These are phyloP conservation scores for Brachynemurus nebulosus DNA, from an alignment of 2,888 invertebrate species.

Conservation along the genomic window DNA sequence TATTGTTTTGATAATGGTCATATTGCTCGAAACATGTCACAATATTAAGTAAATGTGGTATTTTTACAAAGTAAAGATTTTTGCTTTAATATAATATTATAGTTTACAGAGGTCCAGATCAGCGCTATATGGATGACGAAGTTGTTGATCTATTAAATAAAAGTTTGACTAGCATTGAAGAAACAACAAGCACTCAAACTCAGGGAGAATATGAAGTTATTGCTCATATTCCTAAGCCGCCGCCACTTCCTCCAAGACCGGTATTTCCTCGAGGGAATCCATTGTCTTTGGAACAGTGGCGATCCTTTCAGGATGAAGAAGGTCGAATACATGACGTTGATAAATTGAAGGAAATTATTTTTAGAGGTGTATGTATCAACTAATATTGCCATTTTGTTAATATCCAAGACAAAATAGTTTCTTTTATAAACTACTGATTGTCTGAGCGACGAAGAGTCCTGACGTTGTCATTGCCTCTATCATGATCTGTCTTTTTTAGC, in stretches of 20 bases:
- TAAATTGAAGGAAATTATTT: slow-evolving; percentile 71
- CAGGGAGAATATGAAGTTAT: slow-evolving; percentile 63
- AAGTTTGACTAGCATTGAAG: slow-evolving; percentile 33
- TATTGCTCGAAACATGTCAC: too few relatives aligned
- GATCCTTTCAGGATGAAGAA: slow-evolving; percentile 59
- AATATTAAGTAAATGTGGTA: background rate
- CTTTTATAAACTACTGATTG: too few relatives aligned
- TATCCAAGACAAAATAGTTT: too few relatives aligned
- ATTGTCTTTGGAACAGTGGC: slow-evolving; percentile 68
- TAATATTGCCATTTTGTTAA: too few relatives aligned
- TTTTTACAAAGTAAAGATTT: too few relatives aligned
- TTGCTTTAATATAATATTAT: too few relatives aligned
- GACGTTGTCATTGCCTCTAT: too few relatives aligned
- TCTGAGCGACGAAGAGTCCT: too few relatives aligned
- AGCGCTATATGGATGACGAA: slow-evolving; percentile 45
- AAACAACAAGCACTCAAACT: slow-evolving; percentile 36
- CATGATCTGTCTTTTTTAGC: too few relatives aligned
- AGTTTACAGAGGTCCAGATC: slow-evolving; percentile 50
- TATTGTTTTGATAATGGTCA: too few relatives aligned
- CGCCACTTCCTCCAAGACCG: slow-evolving; percentile 55
- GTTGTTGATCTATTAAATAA: slow-evolving; percentile 46
- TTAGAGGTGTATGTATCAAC: slow-evolving; percentile 75
- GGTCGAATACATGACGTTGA: slow-evolving; percentile 69
- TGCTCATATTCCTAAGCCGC: slow-evolving; percentile 49
- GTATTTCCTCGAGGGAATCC: slow-evolving; percentile 57